Evolutionary conservation across 2,888 invertebrate genomes (phyloP), one percentile per base, ranked within the genome.

Genomic region (Acronicta aceris): DNA sequence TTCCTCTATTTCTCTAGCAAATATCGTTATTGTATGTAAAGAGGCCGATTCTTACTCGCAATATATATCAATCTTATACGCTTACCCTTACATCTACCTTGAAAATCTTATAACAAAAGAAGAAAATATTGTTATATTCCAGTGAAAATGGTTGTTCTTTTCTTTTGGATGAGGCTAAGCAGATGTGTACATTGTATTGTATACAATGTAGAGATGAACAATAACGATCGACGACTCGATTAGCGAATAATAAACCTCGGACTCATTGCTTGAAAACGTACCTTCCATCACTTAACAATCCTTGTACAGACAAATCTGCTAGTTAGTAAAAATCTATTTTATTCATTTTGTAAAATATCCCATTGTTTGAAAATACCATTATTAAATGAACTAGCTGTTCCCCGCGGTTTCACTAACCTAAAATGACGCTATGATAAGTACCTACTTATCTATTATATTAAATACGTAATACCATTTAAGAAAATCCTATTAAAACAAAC

Each of bases 21-120:
- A 68, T 71, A 71, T 71, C 65, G 59, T 71, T 68, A 68, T 68
- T 71, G 71, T 68, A 71, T 71, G 68, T 68, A 68, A 68, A 68
- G 71, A 65, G 60, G 65, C 43, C 54, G 71, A 68, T 68, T 65
- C 60, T 55, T 17, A 54, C 67, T 51, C 53, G 25, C 64, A 54
- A 64, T 59, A 64, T 64, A 68, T 64, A 68, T 70, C 70, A 68
- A 70, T 70, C 59, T 68, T 65, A 65, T 59, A 65, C 59, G 65
- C 51, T 33, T 33, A 33, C 33, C 33, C 33, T 68, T 59, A 70
- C 54, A 68, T 41, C 65, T 54, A 64, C 53, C 43, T 51, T 46
- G 54, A 51, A 69, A 67, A 65, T 70, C 59, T 59, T 65, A 70
- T 65, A 59, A 52, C 71, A 68, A 70, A 70, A 65, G 59, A 70